Evolutionary conservation across 2,888 invertebrate genomes (phyloP).

Genomic region (Acrocera orbiculus): DNA sequence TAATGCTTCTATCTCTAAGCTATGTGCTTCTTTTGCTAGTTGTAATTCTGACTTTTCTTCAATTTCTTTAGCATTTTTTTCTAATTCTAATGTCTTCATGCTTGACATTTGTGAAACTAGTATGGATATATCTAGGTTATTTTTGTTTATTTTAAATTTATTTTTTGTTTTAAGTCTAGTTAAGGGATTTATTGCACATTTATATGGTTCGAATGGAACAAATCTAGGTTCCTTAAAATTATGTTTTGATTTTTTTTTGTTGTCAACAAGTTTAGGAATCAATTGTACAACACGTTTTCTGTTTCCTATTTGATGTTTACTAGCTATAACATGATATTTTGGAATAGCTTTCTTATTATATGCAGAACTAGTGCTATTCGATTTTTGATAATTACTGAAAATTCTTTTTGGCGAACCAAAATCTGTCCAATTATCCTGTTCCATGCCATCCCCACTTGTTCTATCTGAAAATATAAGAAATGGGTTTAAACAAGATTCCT

Average conservation of each 20-base stretch:
- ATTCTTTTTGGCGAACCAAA: too few species aligned
- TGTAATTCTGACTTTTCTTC: slow-evolving; percentile 20
- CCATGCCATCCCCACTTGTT: slow-evolving; percentile 12
- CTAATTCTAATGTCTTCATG: slow-evolving; percentile 44
- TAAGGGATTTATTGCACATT: slow-evolving; percentile 67
- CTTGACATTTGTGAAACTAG: slow-evolving; percentile 54
- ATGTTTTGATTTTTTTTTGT: slow-evolving; percentile 8
- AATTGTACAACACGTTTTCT: too few species aligned
- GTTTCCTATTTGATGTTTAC: too few species aligned
- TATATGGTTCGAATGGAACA: slow-evolving; percentile 76
- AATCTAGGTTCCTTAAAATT: slow-evolving; percentile 53
- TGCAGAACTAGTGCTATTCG: too few species aligned
- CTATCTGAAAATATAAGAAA: too few species aligned
- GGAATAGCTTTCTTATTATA: too few species aligned
- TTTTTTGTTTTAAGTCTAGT: slow-evolving; percentile 33
- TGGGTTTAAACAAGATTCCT: too few species aligned
- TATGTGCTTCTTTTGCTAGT: slow-evolving; percentile 15
- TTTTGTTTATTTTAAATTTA: slow-evolving; percentile 24
- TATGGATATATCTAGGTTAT: slow-evolving; percentile 46
- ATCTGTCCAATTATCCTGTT: slow-evolving; percentile 5
- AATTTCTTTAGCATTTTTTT: slow-evolving; percentile 32
- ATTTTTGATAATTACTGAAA: too few species aligned
- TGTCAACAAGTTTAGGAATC: slow-evolving; percentile 41
- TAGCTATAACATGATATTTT: too few species aligned
- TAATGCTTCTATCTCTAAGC: slow-evolving; percentile 42